Evolutionary conservation across 2,888 invertebrate genomes (phyloP), one percentile per base, ranked within the genome.

Genomic region (Calliphora vomitoria): DNA sequence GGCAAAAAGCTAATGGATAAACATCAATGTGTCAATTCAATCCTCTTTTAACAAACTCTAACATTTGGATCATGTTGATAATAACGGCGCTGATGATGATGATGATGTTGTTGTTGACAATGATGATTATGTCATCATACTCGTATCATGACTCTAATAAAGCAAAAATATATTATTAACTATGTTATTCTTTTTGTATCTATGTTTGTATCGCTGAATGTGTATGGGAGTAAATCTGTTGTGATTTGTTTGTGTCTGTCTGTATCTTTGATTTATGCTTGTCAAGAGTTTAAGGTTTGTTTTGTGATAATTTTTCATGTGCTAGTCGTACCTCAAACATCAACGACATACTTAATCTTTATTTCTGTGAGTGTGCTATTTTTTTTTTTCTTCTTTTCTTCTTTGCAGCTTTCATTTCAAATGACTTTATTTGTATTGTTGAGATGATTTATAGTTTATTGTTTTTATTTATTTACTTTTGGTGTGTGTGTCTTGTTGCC

Each of bases 21-120:
- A 71, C 71, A 58, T 69, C 75, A 83, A 83, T 80, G 71, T 82
- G 86, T 82, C 82, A 79, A 80, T 82, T 71, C 53, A 79, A 82
- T 82, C 50, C 69, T 64, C 69, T 75, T 86, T 82, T 47, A 53
- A 55, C 82, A 71, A 58, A 66, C 66, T 60, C 66, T 11, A 66
- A 64, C 11, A 31, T 15, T 58, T 64, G 47, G 44, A 25, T 58
- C 10, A 79, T 44, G 38, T 25, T 66, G 50, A 20, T 53, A 66
- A 41, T 47, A 47, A 79, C 18, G 44, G 8, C 8, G 5, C 20
- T n/a, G 31, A 53, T 53, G 35, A n/a, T 44, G 31, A 64, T 20
- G 64, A 55, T 25, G 72, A 74, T 66, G 20, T 31, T 76, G 31
- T 35, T 69, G 62, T 71, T 71, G 68, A 60, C 55, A 47, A 66